Percentiles rank a stretch among this genome's conserved stretches.
phyloP scores from a whole-genome alignment of 2,113 vertebrate species.

The Brevimyrus niger region DNA sequence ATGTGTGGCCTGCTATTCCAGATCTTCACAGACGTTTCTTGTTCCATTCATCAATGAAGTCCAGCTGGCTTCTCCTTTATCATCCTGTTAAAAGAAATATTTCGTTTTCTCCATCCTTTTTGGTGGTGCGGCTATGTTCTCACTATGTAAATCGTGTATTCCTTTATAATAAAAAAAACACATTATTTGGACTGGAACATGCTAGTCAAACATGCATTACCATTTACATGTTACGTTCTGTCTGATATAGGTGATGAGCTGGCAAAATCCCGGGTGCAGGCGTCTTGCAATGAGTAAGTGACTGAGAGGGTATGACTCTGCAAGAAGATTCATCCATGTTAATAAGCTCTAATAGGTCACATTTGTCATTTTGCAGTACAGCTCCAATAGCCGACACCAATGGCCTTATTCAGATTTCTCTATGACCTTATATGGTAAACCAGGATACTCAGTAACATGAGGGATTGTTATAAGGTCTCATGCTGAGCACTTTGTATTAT shows the following conservation, averaged over 20 bases:
- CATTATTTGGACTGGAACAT: background rate
- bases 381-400: background rate
- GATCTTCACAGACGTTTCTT: background rate
- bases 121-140: background rate
- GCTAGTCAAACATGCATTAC: background rate
- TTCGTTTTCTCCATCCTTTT: background rate
- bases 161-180: background rate
- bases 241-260: constrained; percentile 81
- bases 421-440: background rate
- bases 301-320: background rate
- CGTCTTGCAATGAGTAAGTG: constrained; percentile 78
- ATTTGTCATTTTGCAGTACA: background rate
- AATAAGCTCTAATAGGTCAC: background rate
- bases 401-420: background rate
- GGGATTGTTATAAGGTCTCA: background rate
- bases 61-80: background rate
- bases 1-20: background rate
- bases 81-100: background rate
- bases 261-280: constrained; percentile 65
- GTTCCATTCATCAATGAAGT: background rate
- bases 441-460: background rate
- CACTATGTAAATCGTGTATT: background rate
- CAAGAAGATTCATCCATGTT: background rate
- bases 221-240: constrained; percentile 11
- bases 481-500: background rate